Evolutionary conservation across 2,888 invertebrate species (phyloP).

Genomic region (Diogma glabrata): DNA sequence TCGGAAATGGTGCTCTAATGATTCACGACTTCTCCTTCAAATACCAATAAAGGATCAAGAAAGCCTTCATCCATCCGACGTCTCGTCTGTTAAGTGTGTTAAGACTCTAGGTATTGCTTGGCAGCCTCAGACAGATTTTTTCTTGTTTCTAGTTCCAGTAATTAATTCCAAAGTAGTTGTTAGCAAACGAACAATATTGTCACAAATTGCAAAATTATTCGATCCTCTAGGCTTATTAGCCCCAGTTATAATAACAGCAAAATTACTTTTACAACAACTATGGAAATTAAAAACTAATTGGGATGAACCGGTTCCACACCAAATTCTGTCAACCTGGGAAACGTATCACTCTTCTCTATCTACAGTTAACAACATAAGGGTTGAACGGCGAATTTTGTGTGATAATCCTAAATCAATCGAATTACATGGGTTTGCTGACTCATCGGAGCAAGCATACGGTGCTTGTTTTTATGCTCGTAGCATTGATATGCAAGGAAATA

Average conservation of each 20-base stretch:
- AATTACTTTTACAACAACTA: no score
- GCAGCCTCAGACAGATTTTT: not conserved
- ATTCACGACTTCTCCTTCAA: not conserved
- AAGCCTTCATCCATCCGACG: not conserved
- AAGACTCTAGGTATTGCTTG: not conserved
- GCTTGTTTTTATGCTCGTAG: not conserved
- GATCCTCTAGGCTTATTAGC: not conserved
- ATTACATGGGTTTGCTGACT: not conserved
- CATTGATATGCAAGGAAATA: no score
- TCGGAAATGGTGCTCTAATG: not conserved
- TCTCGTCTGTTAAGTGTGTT: not conserved
- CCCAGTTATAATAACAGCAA: no score
- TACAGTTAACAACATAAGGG: no score
- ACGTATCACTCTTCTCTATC: no score
- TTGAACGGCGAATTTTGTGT: no score
- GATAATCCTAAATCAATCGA: not conserved
- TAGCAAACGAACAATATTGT: not conserved
- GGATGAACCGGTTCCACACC: no score
- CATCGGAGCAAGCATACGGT: not conserved
- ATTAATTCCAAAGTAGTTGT: not conserved
- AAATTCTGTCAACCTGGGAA: no score
- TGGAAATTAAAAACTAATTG: no score
- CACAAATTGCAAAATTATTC: not conserved
- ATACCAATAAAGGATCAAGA: not conserved
- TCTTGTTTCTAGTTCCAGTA: not conserved